Evolutionary conservation across 2,113 vertebrate genomes (phyloP).

Genomic region (Ophiodon elongatus): DNA sequence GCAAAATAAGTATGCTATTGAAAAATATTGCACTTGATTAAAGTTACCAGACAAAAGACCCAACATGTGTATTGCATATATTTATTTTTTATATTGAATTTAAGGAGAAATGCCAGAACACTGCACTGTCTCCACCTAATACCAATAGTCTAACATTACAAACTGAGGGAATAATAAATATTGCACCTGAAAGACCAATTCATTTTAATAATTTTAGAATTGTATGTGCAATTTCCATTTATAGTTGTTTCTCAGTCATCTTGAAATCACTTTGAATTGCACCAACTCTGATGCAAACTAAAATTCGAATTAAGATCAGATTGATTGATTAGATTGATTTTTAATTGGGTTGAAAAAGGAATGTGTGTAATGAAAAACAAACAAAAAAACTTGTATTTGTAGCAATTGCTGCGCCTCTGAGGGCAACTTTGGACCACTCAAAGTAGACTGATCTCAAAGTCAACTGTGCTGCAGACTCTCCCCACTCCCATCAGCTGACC

Average conservation of each 20-base stretch:
- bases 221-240: neutral
- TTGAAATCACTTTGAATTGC: neutral
- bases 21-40: neutral
- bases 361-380: neutral
- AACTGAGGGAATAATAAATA: neutral
- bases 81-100: neutral
- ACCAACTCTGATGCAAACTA: neutral
- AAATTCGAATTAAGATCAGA: neutral
- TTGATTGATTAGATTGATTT: neutral
- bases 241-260: neutral
- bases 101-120: neutral
- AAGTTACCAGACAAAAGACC: neutral
- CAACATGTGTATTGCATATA: no score
- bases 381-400: no score
- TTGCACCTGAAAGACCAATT: neutral
- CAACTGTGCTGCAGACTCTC: no score
- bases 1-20: neutral
- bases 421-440: neutral
- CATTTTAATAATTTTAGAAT: neutral
- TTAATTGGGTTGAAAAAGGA: neutral
- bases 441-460: neutral
- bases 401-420: neutral
- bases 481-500: conserved; percentile 12
- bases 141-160: neutral
- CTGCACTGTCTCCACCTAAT: neutral